phyloP scores from a whole-genome alignment of 1,140 invertebrate species.

The Drosophila kepulauana region DNA sequence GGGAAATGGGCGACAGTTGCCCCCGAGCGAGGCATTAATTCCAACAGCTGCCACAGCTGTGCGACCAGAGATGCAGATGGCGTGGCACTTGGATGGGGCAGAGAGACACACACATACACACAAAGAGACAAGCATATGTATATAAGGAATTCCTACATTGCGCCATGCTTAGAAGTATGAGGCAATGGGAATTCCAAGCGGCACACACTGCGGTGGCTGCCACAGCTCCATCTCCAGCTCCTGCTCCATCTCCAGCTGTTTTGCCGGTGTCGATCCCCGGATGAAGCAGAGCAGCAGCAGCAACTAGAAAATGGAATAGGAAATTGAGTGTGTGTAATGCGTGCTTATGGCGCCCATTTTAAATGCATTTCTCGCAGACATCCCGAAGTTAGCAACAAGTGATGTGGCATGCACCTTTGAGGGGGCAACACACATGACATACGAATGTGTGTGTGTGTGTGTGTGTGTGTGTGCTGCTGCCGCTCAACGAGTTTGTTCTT shows the following conservation, averaged over 20 bases:
- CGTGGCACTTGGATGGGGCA: conserved; percentile 25
- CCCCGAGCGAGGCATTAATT: conserved; percentile 65
- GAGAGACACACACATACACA: background rate
- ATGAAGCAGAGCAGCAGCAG: conserved; percentile 24
- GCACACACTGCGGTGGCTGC: conserved; percentile 15
- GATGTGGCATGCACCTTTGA: conserved; percentile 19
- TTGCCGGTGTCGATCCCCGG: conserved; percentile 41
- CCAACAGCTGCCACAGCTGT: conserved; percentile 38
- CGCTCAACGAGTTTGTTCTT: conserved; percentile 33
- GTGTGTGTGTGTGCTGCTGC: background rate
- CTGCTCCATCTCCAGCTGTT: background rate
- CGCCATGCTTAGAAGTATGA: conserved; percentile 13
- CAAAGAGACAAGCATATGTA: too few species aligned
- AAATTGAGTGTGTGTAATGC: conserved; percentile 82
- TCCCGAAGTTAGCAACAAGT: conserved; percentile 63
- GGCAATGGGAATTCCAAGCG: conserved; percentile 39
- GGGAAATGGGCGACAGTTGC: conserved; percentile 48
- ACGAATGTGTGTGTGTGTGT: background rate
- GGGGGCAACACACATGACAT: background rate
- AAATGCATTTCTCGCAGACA: conserved; percentile 71
- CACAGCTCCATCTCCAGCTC: background rate
- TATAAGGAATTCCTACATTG: conserved; percentile 22
- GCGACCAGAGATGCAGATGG: conserved; percentile 47
- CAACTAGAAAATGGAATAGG: conserved; percentile 68
- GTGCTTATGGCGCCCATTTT: conserved; percentile 78